These are phyloP conservation scores for Corbicula japonica DNA, from an alignment of 2,888 invertebrate genomes.

Conservation along the genomic window DNA sequence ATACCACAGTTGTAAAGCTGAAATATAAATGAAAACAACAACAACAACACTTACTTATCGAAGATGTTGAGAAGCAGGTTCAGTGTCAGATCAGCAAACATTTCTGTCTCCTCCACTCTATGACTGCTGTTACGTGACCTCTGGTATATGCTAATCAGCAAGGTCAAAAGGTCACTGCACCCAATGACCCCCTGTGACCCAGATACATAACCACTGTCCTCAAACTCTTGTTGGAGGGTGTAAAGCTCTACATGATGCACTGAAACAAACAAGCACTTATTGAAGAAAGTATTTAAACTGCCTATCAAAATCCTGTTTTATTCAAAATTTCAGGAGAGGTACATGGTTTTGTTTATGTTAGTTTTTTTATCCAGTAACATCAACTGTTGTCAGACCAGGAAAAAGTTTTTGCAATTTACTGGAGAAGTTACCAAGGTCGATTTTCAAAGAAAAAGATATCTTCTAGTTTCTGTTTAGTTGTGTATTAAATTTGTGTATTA, in stretches of 20 bases:
- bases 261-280: conserved; percentile 79
- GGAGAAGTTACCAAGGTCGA: no score
- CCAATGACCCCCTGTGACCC: conserved; percentile 91
- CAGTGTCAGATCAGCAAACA: conserved; percentile 78
- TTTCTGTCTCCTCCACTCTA: conserved; percentile 81
- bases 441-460: no score
- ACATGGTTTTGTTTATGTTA: no score
- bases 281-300: no score
- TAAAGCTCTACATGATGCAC: conserved; percentile 88
- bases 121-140: conserved; percentile 57
- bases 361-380: no score
- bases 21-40: neutral
- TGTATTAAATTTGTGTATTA: no score
- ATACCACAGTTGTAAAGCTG: no score
- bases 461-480: no score
- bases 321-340: no score
- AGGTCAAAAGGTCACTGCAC: conserved; percentile 91
- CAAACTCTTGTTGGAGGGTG: conserved; percentile 91
- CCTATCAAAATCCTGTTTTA: no score
- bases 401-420: no score
- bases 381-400: no score
- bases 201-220: conserved; percentile 90
- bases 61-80: conserved; percentile 83
- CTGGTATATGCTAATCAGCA: conserved; percentile 91
- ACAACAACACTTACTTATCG: conserved; percentile 78